Conservation (phyloP, 1,140 invertebrate species). For the Drosophila lacertosa region DNA sequence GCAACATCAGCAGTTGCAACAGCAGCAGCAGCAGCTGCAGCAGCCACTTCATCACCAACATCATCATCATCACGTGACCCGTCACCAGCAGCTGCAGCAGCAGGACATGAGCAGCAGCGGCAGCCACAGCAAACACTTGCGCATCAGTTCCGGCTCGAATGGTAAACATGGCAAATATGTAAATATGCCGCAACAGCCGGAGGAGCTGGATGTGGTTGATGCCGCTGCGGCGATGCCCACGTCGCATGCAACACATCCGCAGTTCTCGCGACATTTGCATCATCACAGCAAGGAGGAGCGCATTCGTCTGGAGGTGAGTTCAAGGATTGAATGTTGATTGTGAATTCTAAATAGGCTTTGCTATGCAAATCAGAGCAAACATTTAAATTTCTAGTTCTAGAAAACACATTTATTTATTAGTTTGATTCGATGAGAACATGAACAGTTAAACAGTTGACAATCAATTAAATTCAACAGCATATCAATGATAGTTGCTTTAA, state of each 20-base stretch:
- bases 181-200: slow-evolving; percentile 59
- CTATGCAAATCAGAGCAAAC: too few species aligned
- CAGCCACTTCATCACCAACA: slow-evolving; percentile 39
- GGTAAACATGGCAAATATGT: slow-evolving; percentile 70
- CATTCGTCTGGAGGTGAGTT: slow-evolving; percentile 79
- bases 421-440: too few species aligned
- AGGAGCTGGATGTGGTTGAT: slow-evolving; percentile 65
- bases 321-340: neutral
- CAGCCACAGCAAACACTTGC: slow-evolving; percentile 71
- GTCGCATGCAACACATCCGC: slow-evolving; percentile 50
- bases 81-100: slow-evolving; percentile 28
- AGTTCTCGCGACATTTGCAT: slow-evolving; percentile 68
- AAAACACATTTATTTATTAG: too few species aligned
- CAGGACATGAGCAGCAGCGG: slow-evolving; percentile 55
- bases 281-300: slow-evolving; percentile 75
- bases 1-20: slow-evolving; percentile 34
- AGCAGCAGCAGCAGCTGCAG: slow-evolving; percentile 35
- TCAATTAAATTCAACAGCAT: too few species aligned
- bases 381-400: too few species aligned
- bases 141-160: slow-evolving; percentile 66
- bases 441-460: too few species aligned
- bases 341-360: neutral
- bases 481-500: too few species aligned
- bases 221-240: slow-evolving; percentile 54
- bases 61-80: slow-evolving; percentile 41